Evolutionary conservation across 1,140 invertebrate genomes (phyloP).

Genomic region (Phthorimaea operculella): DNA sequence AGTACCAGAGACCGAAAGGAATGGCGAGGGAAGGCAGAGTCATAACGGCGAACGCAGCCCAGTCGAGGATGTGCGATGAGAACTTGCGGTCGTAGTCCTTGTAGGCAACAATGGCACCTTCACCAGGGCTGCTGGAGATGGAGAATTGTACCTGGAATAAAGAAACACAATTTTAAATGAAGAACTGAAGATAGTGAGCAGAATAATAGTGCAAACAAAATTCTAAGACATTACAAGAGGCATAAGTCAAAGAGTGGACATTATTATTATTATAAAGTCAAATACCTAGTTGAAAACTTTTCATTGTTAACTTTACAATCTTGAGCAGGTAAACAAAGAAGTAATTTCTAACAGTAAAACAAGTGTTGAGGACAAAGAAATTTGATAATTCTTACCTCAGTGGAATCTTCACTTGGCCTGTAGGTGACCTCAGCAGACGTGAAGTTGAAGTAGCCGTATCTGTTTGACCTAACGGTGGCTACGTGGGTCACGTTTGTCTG

Average conservation of each 20-base stretch:
- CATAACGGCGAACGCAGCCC: slow-evolving; percentile 97
- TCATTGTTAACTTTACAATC: no score
- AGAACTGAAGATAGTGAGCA: no score
- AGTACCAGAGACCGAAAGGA: slow-evolving; percentile 93
- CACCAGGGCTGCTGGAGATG: slow-evolving; percentile 94
- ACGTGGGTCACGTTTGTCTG: slow-evolving; percentile 95
- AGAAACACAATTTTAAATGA: slow-evolving; percentile 9
- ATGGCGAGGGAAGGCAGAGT: slow-evolving; percentile 94
- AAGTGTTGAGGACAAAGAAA: no score
- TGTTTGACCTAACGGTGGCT: slow-evolving; percentile 89
- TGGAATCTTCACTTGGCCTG: slow-evolving; percentile 80
- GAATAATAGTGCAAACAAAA: no score
- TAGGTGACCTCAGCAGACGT: slow-evolving; percentile 95
- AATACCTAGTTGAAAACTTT: no score
- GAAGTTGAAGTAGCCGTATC: slow-evolving; percentile 97
- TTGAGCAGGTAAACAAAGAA: no score
- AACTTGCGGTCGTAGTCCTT: slow-evolving; percentile 98
- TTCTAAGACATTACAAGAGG: no score
- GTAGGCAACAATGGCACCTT: slow-evolving; percentile 94
- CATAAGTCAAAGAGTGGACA: no score
- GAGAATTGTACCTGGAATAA: slow-evolving; percentile 78
- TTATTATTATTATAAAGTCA: no score
- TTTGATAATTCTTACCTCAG: slow-evolving; percentile 68
- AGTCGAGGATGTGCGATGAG: slow-evolving; percentile 97
- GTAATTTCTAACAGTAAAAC: no score